Base-by-base conservation (phyloP, 1,140 invertebrate genomes). In the Holotrichia oblita region DNA sequence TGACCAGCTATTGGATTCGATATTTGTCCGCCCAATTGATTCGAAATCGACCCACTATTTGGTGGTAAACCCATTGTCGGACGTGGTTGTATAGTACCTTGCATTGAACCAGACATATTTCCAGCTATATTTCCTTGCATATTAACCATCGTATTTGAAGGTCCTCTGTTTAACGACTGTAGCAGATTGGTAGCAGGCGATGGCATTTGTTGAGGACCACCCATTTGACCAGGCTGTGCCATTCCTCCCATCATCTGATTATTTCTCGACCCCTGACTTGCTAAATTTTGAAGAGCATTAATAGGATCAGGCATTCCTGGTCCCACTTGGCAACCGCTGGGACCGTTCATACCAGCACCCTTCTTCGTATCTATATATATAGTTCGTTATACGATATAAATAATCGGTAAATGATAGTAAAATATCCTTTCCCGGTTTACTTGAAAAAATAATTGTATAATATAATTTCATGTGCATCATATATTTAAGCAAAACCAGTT, bases 231-330 rank as follows among this genome's bases (percentile, higher is more conserved):
- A 40, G 89, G 89, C 83, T 92, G 91, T 48, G 79, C 84, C 82
- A 88, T 85, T 75, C 85, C 85, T 83, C 87, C 87, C 83, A 89
- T 87, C 76, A 87, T 79, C 40, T 78, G 84, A 79, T 84, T 85
- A 80, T 85, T 84, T 55, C 83, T 77, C 90, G 90, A 82, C 20
- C 93, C 93, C 86, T 96, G 95, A 80, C 93, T 92, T 1, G 95
- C 94, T 76, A 97, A 87, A 82, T 92, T 96, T 85, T 96, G 95
- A 17, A 97, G 85, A 12, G 95, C 96, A 86, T 95, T 95, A 80
- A 97, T 93, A 0, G 95, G 95, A 87, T 97, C 95, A 59, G 91
- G 88, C 87, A 90, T 89, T 24, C 89, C 88, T 69, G 87, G 87
- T 20, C 85, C 86, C 6, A 85, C 88, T 86, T 89, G 89, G 77